These are phyloP conservation scores for Lamprotornis superbus DNA, from an alignment of 2,113 vertebrate species.

Conservation along the genomic window DNA sequence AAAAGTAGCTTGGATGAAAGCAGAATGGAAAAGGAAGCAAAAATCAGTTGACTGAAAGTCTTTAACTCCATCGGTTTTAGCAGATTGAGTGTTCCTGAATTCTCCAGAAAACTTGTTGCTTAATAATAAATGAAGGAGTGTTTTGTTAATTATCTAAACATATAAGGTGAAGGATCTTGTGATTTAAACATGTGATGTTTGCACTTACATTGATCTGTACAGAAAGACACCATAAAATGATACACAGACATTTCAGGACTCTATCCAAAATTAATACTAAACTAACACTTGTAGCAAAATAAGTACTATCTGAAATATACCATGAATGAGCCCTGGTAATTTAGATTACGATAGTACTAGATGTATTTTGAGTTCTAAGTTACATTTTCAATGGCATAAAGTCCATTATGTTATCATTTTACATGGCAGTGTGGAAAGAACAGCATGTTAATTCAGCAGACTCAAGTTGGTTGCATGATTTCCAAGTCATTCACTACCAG, in stretches of 20 bases:
- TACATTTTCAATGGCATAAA: neutral
- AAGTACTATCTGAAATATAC: neutral
- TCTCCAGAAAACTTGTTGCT: neutral
- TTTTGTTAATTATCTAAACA: neutral
- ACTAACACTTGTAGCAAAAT: neutral
- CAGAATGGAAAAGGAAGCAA: slow-evolving; percentile 1
- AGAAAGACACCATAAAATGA: neutral
- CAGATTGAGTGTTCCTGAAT: neutral
- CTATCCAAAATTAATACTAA: neutral
- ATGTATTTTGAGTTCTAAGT: neutral
- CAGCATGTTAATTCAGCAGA: neutral
- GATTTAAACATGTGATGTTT: neutral
- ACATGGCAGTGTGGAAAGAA: neutral
- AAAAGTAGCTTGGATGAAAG: slow-evolving; percentile 10
- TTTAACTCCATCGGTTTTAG: neutral
- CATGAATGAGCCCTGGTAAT: neutral
- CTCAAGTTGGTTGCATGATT: neutral
- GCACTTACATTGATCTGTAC: neutral
- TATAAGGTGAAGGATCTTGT: neutral
- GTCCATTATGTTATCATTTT: neutral
- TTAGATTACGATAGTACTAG: neutral
- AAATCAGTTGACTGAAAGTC: neutral
- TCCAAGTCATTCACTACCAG: neutral
- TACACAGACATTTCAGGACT: neutral
- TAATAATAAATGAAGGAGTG: neutral